These are phyloP conservation scores for Ferrisia virgata DNA, from an alignment of 2,888 invertebrate genomes.

Conservation along the genomic window DNA sequence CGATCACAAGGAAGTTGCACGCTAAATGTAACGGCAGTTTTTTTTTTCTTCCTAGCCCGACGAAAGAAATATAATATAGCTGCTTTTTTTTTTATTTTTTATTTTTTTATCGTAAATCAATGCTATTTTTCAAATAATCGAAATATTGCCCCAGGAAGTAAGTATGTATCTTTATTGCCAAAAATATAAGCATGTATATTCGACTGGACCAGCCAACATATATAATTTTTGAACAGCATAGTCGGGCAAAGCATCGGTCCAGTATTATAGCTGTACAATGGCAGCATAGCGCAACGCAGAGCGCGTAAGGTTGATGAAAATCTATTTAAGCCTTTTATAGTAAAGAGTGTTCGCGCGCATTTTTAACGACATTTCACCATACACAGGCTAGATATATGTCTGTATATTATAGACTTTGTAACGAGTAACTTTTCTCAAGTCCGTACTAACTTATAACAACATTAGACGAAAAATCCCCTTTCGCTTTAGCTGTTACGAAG, in stretches of 20 bases:
- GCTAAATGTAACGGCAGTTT: not conserved
- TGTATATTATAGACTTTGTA: not conserved
- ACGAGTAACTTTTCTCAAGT: not conserved
- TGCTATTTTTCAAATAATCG: not conserved
- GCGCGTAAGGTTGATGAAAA: not conserved
- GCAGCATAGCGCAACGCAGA: too few relatives aligned
- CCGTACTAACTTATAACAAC: not conserved
- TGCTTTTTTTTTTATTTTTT: too few relatives aligned
- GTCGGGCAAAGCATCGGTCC: too few relatives aligned
- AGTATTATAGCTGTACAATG: too few relatives aligned
- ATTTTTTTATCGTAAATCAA: not conserved
- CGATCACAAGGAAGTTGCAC: slow-evolving; percentile 13
- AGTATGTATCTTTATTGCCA: too few relatives aligned
- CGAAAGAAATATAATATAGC: not conserved
- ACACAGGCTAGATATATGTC: not conserved
- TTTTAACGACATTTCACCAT: not conserved
- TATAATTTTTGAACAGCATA: too few relatives aligned
- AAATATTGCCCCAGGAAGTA: not conserved
- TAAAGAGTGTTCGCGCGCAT: not conserved
- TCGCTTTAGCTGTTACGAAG: not conserved
- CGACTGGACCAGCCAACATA: too few relatives aligned
- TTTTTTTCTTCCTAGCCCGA: not conserved
- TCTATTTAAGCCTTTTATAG: not conserved
- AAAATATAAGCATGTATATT: too few relatives aligned
- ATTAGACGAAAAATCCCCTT: not conserved